A percentile compares a stretch with the other conserved stretches of the same genome.
These are phyloP conservation scores for Nasua narica DNA, from an alignment of 2,797 vertebrate species.

Conservation along the genomic window DNA sequence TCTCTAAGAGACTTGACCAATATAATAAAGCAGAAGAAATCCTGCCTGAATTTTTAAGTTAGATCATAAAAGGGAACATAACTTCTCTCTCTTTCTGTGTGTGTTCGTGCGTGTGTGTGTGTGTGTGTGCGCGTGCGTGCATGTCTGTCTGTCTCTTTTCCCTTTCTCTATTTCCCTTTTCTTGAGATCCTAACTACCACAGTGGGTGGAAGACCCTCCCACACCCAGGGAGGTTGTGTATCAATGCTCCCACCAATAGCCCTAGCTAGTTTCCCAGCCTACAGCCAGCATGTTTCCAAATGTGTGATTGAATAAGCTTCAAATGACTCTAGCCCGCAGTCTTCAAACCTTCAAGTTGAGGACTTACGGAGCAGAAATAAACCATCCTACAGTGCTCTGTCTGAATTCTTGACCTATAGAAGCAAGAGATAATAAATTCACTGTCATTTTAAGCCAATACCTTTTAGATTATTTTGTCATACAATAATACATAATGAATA, in stretches of 20 bases:
- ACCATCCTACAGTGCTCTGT: neutral
- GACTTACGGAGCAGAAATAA: neutral
- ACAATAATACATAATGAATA: neutral
- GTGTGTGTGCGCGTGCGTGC: no score
- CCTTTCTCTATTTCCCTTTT: neutral
- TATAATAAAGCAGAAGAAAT: neutral
- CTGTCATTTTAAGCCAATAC: neutral
- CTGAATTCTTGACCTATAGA: neutral
- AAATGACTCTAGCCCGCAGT: neutral
- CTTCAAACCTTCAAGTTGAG: neutral
- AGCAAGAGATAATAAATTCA: neutral
- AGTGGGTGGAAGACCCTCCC: neutral
- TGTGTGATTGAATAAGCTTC: neutral
- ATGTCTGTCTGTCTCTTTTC: neutral
- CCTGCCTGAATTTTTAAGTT: neutral
- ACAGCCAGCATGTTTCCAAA: neutral
- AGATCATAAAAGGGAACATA: neutral
- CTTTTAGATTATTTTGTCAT: slow-evolving; percentile 1
- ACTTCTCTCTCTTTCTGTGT: neutral
- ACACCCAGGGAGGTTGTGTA: neutral
- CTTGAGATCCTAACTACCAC: neutral
- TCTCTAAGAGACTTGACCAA: neutral
- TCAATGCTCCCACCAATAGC: neutral
- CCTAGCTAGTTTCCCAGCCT: neutral
- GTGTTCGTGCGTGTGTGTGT: neutral